Evolutionary conservation across 2,113 vertebrate species (phyloP), one percentile per base, ranked within the genome.

Genomic region (Actenoides lindsayi): DNA sequence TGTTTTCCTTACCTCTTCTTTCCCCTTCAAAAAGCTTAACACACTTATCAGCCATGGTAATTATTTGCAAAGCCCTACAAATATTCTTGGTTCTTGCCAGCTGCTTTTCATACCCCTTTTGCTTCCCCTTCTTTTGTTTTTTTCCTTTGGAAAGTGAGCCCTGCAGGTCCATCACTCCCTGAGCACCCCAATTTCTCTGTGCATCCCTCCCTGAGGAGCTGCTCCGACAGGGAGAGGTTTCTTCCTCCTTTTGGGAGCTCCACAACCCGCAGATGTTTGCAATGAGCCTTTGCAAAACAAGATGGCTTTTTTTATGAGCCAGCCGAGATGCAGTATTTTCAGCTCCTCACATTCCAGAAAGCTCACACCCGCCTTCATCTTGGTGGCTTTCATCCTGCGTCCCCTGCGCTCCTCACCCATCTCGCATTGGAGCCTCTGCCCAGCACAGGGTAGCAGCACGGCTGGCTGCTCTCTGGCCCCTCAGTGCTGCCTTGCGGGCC

Each of bases 361-460:
- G n/a, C 84, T 95, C 59, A 35, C 35, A 69, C 23, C 19, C 35
- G 0, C 7, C 2, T 54, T 56, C 63, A 39, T 68, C 78, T 51
- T 19, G 39, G 35, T 16, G 4, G 54, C 24, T 89, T 54, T 53
- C 12, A 1, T 62, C 70, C 69, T 67, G 31, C 75, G 46, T 56
- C 60, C 54, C 82, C 33, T 27, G 13, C 1, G 0, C 21, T 93
- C 53, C 46, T 24, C 13, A 59, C 19, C 56, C 8, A 0, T 16
- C 41, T 60, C 1, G 0, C 53, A 67, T 24, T 3, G 0, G 75
- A 87, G 44, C 56, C 17, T 62, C 90, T n/a, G 30, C 6, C 68
- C 57, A 0, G 2, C 39, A 41, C 0, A 0, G 24, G 28, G n/a
- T 7, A 77, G 53, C 16, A 3, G 60, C 42, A 33, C 0, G 2